These are phyloP conservation scores for Lacanobia oleracea DNA, from an alignment of 2,888 invertebrate species.

Conservation along the genomic window DNA sequence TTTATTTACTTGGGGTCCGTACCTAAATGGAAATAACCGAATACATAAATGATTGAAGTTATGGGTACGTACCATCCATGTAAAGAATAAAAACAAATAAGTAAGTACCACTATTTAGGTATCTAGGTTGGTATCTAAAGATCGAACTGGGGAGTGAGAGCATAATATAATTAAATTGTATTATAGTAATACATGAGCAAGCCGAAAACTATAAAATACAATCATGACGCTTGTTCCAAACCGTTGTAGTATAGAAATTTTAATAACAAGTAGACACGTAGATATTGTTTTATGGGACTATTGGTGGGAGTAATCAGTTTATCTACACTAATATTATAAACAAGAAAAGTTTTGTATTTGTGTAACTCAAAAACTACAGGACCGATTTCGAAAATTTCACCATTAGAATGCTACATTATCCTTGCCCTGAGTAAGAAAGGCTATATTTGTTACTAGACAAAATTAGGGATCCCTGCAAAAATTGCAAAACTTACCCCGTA, in stretches of 20 bases:
- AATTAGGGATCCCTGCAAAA: too few relatives aligned
- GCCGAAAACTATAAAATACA: background rate
- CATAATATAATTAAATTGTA: slow-evolving; percentile 21
- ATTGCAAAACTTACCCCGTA: too few relatives aligned
- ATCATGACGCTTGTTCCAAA: background rate
- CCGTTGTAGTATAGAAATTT: background rate
- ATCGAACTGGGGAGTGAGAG: background rate
- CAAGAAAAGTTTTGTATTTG: too few relatives aligned
- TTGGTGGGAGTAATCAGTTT: background rate
- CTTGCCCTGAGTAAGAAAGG: too few relatives aligned
- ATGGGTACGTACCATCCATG: too few relatives aligned
- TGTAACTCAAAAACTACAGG: too few relatives aligned
- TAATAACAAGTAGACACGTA: background rate
- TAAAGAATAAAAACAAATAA: background rate
- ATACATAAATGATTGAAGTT: slow-evolving; percentile 5
- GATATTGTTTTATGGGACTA: background rate
- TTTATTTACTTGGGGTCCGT: slow-evolving; percentile 30
- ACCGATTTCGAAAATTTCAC: too few relatives aligned
- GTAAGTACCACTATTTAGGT: background rate
- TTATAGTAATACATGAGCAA: background rate
- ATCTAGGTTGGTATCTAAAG: background rate
- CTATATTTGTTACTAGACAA: too few relatives aligned
- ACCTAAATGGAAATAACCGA: slow-evolving; percentile 13
- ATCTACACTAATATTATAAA: too few relatives aligned
- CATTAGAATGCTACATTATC: too few relatives aligned